Evolutionary conservation across 2,888 invertebrate genomes (phyloP).

Genomic region (Cerastis leucographa): DNA sequence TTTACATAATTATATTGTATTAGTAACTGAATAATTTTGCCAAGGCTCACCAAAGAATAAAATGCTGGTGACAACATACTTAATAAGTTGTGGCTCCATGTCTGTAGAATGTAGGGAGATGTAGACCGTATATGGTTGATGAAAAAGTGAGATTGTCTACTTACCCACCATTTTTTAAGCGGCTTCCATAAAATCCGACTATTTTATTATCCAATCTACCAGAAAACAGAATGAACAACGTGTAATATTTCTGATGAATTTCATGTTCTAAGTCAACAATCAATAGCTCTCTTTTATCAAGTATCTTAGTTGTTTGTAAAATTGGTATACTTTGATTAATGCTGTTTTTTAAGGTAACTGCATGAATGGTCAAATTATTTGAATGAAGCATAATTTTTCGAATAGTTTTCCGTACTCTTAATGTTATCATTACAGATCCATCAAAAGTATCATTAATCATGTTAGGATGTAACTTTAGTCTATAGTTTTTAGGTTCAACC

Average conservation of each 20-base stretch:
- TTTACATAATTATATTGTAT: no score
- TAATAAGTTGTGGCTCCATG: no score
- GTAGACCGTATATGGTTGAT: background rate
- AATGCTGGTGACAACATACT: background rate
- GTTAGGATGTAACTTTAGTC: conserved; percentile 92
- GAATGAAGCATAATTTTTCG: conserved; percentile 91
- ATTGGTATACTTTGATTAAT: conserved; percentile 54
- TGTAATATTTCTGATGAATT: conserved; percentile 76
- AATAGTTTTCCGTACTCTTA: conserved; percentile 84
- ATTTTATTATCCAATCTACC: conserved; percentile 88
- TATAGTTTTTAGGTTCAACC: conserved; percentile 92
- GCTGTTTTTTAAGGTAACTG: conserved; percentile 67
- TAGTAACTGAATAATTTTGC: background rate
- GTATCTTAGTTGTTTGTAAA: conserved; percentile 30
- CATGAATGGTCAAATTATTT: conserved; percentile 89
- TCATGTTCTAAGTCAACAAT: conserved; percentile 78
- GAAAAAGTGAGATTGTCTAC: conserved; percentile 52
- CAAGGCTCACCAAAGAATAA: background rate
- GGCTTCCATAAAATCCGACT: conserved; percentile 91
- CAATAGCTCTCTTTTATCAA: conserved; percentile 82
- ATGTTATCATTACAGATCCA: conserved; percentile 89
- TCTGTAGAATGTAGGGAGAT: background rate
- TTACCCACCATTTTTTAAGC: conserved; percentile 86
- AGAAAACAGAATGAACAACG: conserved; percentile 85
- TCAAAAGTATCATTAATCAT: conserved; percentile 89